phyloP scores from a whole-genome alignment of 2,797 vertebrate species.

The Alca torda region DNA sequence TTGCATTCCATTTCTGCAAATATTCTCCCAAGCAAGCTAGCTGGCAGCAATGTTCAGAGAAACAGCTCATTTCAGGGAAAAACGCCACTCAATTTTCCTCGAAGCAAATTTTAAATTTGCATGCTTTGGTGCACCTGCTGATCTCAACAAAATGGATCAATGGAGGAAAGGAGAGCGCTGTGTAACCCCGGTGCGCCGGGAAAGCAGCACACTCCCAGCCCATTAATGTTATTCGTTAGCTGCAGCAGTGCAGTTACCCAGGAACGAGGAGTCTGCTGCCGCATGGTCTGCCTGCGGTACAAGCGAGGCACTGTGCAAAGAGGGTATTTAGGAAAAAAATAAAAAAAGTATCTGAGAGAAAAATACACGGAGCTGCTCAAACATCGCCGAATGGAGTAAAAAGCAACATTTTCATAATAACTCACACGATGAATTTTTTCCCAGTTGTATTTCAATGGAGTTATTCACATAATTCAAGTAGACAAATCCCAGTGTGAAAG shows the following conservation, averaged over 20 bases:
- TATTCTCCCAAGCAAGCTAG: not conserved
- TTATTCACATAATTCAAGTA: conserved; percentile 44
- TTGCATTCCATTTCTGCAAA: not conserved
- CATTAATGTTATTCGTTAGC: not conserved
- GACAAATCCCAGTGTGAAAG: conserved; percentile 54
- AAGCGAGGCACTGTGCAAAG: not conserved
- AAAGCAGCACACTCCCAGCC: not conserved
- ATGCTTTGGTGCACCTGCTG: conserved; percentile 19
- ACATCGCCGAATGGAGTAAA: not conserved
- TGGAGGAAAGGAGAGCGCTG: not conserved
- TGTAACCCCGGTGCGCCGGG: not conserved
- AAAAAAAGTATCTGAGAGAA: not conserved
- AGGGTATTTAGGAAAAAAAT: not conserved
- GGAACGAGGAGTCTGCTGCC: not conserved
- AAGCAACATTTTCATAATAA: conserved; percentile 24
- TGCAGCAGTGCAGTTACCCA: not conserved
- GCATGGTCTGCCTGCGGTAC: accelerated
- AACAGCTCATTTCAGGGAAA: not conserved
- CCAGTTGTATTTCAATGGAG: conserved; percentile 25
- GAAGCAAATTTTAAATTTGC: not conserved
- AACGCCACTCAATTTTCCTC: not conserved
- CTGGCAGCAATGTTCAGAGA: not conserved
- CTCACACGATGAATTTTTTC: not conserved
- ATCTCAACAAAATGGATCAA: not conserved
- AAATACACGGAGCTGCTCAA: not conserved